These are phyloP conservation scores for Bruchidius siliquastri DNA, from an alignment of 2,888 invertebrate genomes.

Conservation along the genomic window DNA sequence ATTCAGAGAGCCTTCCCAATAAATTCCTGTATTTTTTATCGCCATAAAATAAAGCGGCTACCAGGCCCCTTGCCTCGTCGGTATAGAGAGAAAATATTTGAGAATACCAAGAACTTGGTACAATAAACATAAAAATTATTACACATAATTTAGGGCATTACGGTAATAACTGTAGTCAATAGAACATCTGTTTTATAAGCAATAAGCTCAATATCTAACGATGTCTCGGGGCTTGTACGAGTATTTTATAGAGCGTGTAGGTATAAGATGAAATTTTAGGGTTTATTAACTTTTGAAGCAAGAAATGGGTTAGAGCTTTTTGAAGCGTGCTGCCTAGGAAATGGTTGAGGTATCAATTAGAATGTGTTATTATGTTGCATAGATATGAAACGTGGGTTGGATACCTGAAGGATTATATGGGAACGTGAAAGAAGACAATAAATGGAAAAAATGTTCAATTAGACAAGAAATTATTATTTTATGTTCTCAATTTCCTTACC, in stretches of 20 bases:
- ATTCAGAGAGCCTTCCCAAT: not conserved
- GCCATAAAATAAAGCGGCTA: slow-evolving; percentile 7
- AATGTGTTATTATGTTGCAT: not conserved
- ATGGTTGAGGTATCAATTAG: not conserved
- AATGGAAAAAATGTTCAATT: too few species aligned
- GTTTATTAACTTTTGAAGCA: not conserved
- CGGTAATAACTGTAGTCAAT: slow-evolving; percentile 21
- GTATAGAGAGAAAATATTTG: slow-evolving; percentile 1
- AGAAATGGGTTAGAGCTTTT: not conserved
- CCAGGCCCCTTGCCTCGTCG: slow-evolving; percentile 9
- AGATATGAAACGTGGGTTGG: too few species aligned
- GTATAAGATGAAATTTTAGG: not conserved
- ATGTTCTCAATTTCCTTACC: too few species aligned
- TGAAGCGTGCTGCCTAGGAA: not conserved
- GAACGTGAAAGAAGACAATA: too few species aligned
- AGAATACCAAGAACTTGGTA: slow-evolving; percentile 13
- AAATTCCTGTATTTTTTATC: slow-evolving; percentile 4
- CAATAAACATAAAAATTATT: slow-evolving; percentile 21
- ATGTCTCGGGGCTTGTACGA: not conserved
- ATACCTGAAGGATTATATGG: too few species aligned
- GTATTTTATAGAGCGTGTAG: slow-evolving; percentile 3
- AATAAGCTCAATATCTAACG: slow-evolving; percentile 1
- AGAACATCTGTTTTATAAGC: slow-evolving; percentile 20
- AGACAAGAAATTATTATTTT: too few species aligned
- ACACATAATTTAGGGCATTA: slow-evolving; percentile 23